These are phyloP conservation scores for Bedellia somnulentella DNA, from an alignment of 2,888 invertebrate genomes.

Conservation along the genomic window DNA sequence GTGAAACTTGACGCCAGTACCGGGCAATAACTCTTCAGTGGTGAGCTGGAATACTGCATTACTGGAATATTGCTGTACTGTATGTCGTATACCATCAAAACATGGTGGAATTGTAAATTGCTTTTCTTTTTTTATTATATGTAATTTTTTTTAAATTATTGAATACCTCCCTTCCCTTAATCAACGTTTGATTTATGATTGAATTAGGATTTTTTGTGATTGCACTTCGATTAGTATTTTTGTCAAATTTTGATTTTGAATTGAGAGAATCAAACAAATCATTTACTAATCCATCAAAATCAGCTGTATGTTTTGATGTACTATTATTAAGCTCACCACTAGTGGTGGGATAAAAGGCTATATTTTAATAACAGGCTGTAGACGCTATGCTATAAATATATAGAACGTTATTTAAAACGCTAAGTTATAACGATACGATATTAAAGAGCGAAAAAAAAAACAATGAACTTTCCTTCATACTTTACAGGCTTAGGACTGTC, in stretches of 20 bases:
- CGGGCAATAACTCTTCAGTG: background rate
- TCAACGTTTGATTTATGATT: background rate
- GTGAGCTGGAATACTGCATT: background rate
- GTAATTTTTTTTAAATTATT: background rate
- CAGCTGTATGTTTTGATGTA: background rate
- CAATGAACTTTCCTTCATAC: too few species aligned
- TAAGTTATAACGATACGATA: too few species aligned
- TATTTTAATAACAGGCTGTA: too few species aligned
- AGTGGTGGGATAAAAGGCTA: too few species aligned
- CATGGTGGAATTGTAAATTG: background rate
- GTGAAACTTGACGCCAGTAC: background rate
- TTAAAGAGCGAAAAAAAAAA: too few species aligned
- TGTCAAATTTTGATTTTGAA: background rate
- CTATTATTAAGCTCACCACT: background rate
- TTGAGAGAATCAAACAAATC: conserved; percentile 1
- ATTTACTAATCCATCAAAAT: background rate
- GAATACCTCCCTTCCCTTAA: background rate
- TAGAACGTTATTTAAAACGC: too few species aligned
- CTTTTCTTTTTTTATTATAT: background rate
- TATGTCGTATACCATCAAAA: background rate
- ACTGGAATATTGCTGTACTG: too few species aligned
- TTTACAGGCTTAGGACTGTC: too few species aligned
- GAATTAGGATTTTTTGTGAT: background rate
- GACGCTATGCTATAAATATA: too few species aligned
- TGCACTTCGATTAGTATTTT: background rate